phyloP scores from a whole-genome alignment of 2,797 vertebrate genomes.

The Diceros bicornis region DNA sequence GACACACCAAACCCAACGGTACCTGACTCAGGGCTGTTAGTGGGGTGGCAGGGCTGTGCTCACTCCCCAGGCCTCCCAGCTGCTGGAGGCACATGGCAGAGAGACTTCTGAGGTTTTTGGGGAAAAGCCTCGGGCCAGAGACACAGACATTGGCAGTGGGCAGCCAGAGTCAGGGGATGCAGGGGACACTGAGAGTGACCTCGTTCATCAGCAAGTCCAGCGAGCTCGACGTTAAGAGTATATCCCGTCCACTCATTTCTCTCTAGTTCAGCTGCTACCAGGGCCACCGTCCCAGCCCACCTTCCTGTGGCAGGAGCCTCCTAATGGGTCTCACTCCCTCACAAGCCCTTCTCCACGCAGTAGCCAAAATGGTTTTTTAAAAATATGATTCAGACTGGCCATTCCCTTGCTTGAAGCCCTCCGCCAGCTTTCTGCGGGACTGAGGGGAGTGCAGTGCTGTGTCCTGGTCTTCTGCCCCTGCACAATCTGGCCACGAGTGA shows the following conservation, averaged over 20 bases:
- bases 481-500: fast-evolving
- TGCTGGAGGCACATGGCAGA: not conserved
- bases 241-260: not conserved
- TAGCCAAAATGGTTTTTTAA: not conserved
- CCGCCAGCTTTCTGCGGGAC: not conserved
- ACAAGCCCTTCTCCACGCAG: not conserved
- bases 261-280: not conserved
- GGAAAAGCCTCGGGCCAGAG: not conserved
- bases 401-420: not conserved
- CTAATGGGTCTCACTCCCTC: not conserved
- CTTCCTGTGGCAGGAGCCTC: not conserved
- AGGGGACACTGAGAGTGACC: not conserved
- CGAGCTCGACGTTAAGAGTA: not conserved
- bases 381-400: not conserved
- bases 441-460: not conserved
- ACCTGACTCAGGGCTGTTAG: not conserved
- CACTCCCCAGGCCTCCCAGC: not conserved
- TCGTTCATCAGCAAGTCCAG: not conserved
- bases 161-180: not conserved
- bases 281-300: not conserved
- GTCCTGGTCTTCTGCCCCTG: not conserved
- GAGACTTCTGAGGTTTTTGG: not conserved
- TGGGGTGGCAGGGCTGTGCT: not conserved
- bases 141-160: not conserved
- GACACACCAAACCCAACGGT: not conserved